phyloP scores from a whole-genome alignment of 2,888 invertebrate genomes.

The Heliconius erato region DNA sequence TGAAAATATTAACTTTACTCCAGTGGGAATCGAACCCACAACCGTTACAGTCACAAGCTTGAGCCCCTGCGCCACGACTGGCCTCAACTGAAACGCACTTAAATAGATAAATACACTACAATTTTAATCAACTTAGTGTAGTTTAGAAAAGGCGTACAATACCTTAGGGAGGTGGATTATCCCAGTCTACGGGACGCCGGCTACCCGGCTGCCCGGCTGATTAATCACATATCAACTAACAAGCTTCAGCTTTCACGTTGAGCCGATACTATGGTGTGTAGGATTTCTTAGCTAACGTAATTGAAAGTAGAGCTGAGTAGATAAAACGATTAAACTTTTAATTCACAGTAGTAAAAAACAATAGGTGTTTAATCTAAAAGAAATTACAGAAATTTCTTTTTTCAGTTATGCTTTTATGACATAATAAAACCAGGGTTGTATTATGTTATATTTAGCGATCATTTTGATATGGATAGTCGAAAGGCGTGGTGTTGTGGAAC shows the following conservation, averaged over 20 bases:
- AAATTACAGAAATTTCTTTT: no score
- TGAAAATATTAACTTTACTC: no score
- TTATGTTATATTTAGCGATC: no score
- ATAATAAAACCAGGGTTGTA: no score
- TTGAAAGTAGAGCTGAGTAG: constrained; percentile 30
- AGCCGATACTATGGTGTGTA: constrained; percentile 45
- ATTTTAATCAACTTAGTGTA: constrained; percentile 14
- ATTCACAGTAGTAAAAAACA: neutral
- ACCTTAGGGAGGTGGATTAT: constrained; percentile 49
- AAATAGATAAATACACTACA: neutral
- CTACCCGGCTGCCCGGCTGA: constrained; percentile 52
- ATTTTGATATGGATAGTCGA: no score
- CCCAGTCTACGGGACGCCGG: constrained; percentile 50
- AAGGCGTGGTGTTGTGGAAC: no score
- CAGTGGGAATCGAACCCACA: no score
- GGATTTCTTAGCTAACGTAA: constrained; percentile 40
- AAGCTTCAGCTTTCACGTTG: constrained; percentile 53
- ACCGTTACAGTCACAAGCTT: no score
- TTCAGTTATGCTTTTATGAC: no score
- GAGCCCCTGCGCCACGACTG: no score
- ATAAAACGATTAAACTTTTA: constrained; percentile 19
- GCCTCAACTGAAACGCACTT: neutral
- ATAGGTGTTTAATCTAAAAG: no score
- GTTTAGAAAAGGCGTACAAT: constrained; percentile 41
- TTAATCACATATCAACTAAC: constrained; percentile 60